Evolutionary conservation across 64 coral and sea anemone species (phyloP), one percentile per base, ranked within the genome.

Genomic region (Montipora cactus): DNA sequence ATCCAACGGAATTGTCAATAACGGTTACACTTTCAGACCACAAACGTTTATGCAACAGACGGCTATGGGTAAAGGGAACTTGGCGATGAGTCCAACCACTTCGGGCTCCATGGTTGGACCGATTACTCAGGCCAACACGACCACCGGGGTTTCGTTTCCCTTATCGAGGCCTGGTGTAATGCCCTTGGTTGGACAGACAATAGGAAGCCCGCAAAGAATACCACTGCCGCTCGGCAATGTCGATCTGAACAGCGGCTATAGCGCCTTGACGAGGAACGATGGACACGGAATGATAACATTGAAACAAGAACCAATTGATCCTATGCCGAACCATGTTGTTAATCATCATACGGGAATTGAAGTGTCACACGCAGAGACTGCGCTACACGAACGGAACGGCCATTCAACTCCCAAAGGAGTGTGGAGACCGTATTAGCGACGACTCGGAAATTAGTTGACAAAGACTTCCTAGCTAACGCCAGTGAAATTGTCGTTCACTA

Each of bases 1-100:
- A 13, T 25, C 96, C 67, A 98, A 98, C 88, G 96, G 96, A 61
- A 90, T 98, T 28, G 90, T 94, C 13, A 98, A 98, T 79, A 96
- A 96, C 80, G 93, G 89, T 20, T 87, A 95, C 70, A 95, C 93
- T 16, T 98, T 94, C 70, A 74, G 96, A 81, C 89, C 93, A 23
- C 96, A 98, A 72, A 77, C 96, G 25, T 98, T 90, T 83, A 94
- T 98, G 22, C 96, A 90, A 16, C 93, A 95, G 77, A 79, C 92
- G 9, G 20, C 95, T 5, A 96, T 96, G 92, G 91, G 80, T 20
- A 98, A 98, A 73, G 78, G 81, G 91, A 97, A 94, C 76, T 95
- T 98, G 93, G 77, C 84, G 10, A 75, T 91, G 47, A 90, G 76
- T 70, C 96, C 87, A 67, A 91, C 96, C 18, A 98, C 96, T 44